Evolutionary conservation across 2,888 invertebrate species (phyloP).

Genomic region (Thecophora atra): DNA sequence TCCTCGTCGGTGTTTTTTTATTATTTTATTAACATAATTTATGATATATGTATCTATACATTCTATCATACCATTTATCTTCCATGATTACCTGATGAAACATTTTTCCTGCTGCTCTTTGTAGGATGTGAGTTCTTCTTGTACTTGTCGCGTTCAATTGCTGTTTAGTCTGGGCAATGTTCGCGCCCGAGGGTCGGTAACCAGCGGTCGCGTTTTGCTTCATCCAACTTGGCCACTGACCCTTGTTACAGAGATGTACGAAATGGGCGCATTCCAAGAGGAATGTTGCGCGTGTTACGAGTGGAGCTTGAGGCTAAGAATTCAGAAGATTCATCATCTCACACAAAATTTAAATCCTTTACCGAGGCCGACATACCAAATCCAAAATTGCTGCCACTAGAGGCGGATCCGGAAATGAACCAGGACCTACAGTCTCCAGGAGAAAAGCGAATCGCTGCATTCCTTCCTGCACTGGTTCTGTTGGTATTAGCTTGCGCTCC

Average conservation of each 20-base stretch:
- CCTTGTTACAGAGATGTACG: constrained; percentile 97
- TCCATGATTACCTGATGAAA: constrained; percentile 77
- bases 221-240: constrained; percentile 99
- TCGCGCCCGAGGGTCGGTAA: constrained; percentile 75
- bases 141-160: constrained; percentile 70
- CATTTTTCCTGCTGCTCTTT: constrained; percentile 93
- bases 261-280: constrained; percentile 95
- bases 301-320: constrained; percentile 87
- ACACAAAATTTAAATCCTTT: not conserved
- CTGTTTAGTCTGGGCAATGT: constrained; percentile 66
- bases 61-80: too few species aligned
- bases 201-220: constrained; percentile 80
- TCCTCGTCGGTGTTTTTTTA: constrained; percentile 72
- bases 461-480: constrained; percentile 83
- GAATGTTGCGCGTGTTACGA: constrained; percentile 90
- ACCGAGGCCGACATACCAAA: constrained; percentile 72
- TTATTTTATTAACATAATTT: constrained; percentile 1
- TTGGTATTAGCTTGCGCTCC: constrained; percentile 85
- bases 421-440: constrained; percentile 94
- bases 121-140: constrained; percentile 76
- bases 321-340: not conserved
- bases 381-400: constrained; percentile 93
- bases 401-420: constrained; percentile 95
- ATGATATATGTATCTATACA: not conserved
- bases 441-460: constrained; percentile 90